Base-by-base conservation (phyloP, 2,113 vertebrate species). In the Tachysurus vachellii region DNA sequence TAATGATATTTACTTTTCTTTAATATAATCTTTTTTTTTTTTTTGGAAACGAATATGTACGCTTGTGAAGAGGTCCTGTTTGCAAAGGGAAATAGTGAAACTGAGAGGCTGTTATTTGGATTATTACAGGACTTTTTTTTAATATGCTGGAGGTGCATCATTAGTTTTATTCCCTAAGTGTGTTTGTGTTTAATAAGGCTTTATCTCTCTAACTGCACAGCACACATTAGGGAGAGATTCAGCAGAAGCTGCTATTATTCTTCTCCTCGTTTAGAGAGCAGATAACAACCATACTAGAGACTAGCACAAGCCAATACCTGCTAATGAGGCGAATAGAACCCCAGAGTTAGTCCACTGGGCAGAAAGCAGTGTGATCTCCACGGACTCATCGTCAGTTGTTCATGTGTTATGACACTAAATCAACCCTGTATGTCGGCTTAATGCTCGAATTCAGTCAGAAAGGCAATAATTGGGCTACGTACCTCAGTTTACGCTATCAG, bases 1-100 rank as follows among this genome's bases (percentile, higher is more conserved):
- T 94, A 93, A 95, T 95, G 93, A 94, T 95, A 94, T 95, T 95
- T 94, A 93, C 94, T 92, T 90, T 91, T 93, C 93, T 89, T 88
- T 89, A 89, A 92, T 94, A 90, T 94, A 93, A 93, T 93, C 86
- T 91, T 92, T 42, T 42, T 91, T 92, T 91, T 70, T 36, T 44
- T 47, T 91, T 80, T 88, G 56, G 36, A 42, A 92, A 87, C 91
- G 90, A 92, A 91, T 86, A 81, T 89, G 85, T 84, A 82, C 88
- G 83, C 93, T 95, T 94, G 93, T 91, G 91, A 89, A 90, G 91
- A 88, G 89, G 85, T 91, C 91, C 85, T 88, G 76, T 92, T 92
- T 92, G 86, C 90, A 83, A 86, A 87, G 87, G 89, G 71, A 90
- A 93, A 91, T 71, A 88, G 28, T 80, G 70, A 83, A 87, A 87